phyloP scores from a whole-genome alignment of 2,113 vertebrate species.

The Pseudorhombus dupliciocellatus region DNA sequence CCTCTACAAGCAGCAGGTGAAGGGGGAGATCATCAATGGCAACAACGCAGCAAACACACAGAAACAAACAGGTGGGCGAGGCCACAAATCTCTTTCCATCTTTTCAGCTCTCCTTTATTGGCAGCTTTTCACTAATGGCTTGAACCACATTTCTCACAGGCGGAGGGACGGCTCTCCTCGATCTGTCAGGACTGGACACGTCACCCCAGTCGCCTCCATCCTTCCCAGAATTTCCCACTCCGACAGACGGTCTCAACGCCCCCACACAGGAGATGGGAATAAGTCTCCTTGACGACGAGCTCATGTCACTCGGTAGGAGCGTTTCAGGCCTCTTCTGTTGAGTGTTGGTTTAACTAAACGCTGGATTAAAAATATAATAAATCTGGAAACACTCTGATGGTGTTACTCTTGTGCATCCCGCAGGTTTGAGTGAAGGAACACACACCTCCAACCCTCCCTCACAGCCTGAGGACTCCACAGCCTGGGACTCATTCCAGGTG shows the following conservation, averaged over 20 bases:
- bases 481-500: constrained; percentile 98
- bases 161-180: constrained; percentile 87
- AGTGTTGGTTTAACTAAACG: background rate
- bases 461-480: constrained; percentile 82
- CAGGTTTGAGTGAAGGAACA: constrained; percentile 91
- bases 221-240: constrained; percentile 85
- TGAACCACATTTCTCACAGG: constrained; percentile 55
- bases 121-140: background rate
- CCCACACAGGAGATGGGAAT: constrained; percentile 82
- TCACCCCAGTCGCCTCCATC: constrained; percentile 82
- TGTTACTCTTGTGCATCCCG: background rate
- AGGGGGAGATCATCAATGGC: constrained; percentile 93
- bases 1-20: constrained; percentile 93
- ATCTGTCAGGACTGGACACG: constrained; percentile 93
- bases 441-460: constrained; percentile 76
- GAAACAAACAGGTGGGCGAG: constrained; percentile 63
- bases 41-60: constrained; percentile 74
- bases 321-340: background rate
- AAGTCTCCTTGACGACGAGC: constrained; percentile 94
- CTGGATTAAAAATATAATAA: background rate
- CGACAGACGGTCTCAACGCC: constrained; percentile 71
- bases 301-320: constrained; percentile 92
- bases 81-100: no score
- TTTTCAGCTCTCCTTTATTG: background rate
- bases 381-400: no score